Conservation (phyloP, 2,888 invertebrate species). For the Megamerina dolium region DNA sequence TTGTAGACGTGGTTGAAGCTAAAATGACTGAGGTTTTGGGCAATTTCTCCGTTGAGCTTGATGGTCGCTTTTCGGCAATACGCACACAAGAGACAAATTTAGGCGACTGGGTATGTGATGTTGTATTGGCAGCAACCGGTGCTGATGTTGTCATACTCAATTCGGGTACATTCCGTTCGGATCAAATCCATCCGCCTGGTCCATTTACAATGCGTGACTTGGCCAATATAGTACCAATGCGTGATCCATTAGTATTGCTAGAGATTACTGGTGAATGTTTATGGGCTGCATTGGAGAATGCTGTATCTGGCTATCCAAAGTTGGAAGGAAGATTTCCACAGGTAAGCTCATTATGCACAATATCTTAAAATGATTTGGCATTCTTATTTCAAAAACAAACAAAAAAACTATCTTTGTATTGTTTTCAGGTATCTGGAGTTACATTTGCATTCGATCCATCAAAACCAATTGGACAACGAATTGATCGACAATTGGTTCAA, state of each 20-base stretch:
- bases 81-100: conserved; percentile 83
- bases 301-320: conserved; percentile 79
- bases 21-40: conserved; percentile 82
- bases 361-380: neutral
- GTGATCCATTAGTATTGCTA: conserved; percentile 74
- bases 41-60: conserved; percentile 76
- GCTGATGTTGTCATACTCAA: conserved; percentile 82
- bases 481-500: conserved; percentile 66
- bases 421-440: conserved; percentile 62
- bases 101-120: conserved; percentile 78
- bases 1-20: conserved; percentile 68
- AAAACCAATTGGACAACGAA: conserved; percentile 63
- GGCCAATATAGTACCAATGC: conserved; percentile 76
- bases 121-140: conserved; percentile 76
- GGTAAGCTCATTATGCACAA: conserved; percentile 34
- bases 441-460: conserved; percentile 71
- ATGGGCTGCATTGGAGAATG: conserved; percentile 72
- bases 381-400: neutral
- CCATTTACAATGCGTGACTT: conserved; percentile 80
- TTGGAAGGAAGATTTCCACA: conserved; percentile 86
- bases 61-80: conserved; percentile 75
- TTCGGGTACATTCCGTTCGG: conserved; percentile 57
- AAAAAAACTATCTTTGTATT: conserved; percentile 1
- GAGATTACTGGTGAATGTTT: conserved; percentile 65
- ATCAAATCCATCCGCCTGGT: conserved; percentile 66